Evolutionary conservation across 2,113 vertebrate genomes (phyloP).

Genomic region (Oryzias curvinotus): DNA sequence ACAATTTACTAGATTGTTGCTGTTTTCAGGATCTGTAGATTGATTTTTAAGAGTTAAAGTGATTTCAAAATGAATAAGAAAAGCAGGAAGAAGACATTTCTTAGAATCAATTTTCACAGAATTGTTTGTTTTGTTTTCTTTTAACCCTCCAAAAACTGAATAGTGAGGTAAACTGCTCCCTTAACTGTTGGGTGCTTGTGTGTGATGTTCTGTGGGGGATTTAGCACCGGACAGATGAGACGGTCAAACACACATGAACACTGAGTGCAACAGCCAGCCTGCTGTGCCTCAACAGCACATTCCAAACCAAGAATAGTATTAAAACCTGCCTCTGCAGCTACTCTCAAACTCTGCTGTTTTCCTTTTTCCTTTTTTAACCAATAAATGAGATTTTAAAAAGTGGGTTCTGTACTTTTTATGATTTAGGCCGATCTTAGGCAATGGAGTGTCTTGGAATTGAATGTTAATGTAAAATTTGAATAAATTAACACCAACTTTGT

Average conservation of each 20-base stretch:
- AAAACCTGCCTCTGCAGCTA: constrained; percentile 48
- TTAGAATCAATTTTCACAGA: constrained; percentile 22
- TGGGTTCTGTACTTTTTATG: too few species aligned
- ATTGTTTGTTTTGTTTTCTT: constrained; percentile 26
- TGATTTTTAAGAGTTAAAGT: too few species aligned
- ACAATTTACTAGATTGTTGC: too few species aligned
- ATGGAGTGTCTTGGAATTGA: too few species aligned
- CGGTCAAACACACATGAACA: constrained; percentile 38
- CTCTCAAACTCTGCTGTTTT: constrained; percentile 9
- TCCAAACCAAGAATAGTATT: constrained; percentile 66
- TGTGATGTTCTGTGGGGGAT: too few species aligned
- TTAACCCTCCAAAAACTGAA: background rate
- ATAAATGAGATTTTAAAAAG: background rate
- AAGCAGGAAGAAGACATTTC: too few species aligned
- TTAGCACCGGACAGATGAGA: constrained; percentile 37
- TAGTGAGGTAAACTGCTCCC: too few species aligned
- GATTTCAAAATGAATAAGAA: too few species aligned
- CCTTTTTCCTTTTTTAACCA: background rate
- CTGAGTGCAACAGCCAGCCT: constrained; percentile 28
- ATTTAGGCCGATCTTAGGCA: too few species aligned
- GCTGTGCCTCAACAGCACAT: constrained; percentile 62
- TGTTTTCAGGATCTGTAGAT: too few species aligned
- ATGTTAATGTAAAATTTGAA: too few species aligned
- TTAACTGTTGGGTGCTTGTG: background rate
- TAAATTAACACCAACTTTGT: too few species aligned